Evolutionary conservation across 2,797 vertebrate species (phyloP).

Genomic region (Anisognathus igniventris): DNA sequence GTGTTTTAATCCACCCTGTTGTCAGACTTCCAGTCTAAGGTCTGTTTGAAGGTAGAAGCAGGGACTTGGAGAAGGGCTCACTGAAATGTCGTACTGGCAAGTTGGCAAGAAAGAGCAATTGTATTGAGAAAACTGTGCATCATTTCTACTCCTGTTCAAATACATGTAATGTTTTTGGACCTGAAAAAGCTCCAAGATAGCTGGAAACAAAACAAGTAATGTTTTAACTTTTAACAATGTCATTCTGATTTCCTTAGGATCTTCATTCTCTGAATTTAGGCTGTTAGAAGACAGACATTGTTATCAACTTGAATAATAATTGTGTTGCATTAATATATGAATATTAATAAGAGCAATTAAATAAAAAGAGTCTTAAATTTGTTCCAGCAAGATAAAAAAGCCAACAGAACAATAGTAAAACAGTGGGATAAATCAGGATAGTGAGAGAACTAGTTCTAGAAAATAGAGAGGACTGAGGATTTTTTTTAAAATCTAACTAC

Average conservation of each 20-base stretch:
- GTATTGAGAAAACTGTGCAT: background rate
- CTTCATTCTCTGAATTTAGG: background rate
- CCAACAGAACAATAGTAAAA: background rate
- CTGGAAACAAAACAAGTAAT: background rate
- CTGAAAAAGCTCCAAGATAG: background rate
- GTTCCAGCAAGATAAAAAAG: constrained; percentile 23
- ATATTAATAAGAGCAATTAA: constrained; percentile 46
- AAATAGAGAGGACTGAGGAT: background rate
- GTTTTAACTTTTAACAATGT: constrained; percentile 1
- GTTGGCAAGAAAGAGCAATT: background rate
- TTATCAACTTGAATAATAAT: constrained; percentile 36
- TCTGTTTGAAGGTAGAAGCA: background rate
- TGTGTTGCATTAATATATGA: constrained; percentile 11
- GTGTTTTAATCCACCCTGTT: background rate
- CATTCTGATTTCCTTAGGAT: constrained; percentile 16
- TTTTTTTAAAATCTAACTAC: background rate
- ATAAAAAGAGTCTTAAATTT: constrained; percentile 17
- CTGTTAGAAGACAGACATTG: background rate
- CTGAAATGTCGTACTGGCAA: background rate
- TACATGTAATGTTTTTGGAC: background rate
- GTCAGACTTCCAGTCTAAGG: background rate
- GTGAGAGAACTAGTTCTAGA: background rate
- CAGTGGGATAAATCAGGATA: background rate
- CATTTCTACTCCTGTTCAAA: background rate
- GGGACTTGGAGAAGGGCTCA: background rate